A percentile compares a stretch with the other conserved stretches of the same genome.
Conservation (phyloP, 2,888 invertebrate species). For the Myopa tessellatipennis region DNA sequence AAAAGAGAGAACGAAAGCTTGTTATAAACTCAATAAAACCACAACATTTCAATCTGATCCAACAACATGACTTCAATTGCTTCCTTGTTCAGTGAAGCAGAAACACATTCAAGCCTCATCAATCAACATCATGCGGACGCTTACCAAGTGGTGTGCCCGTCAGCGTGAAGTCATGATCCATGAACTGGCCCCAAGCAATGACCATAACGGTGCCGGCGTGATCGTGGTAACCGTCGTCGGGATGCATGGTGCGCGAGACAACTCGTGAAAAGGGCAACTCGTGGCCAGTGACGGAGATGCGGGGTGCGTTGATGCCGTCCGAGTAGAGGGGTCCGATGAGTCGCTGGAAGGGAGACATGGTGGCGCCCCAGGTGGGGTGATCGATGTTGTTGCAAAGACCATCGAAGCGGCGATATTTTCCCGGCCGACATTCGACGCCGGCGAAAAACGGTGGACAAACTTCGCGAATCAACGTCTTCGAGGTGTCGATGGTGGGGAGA, state of each 20-base stretch:
- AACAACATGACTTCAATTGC: neutral
- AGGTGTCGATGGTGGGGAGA: slow-evolving; percentile 87
- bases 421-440: slow-evolving; percentile 87
- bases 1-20: neutral
- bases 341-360: slow-evolving; percentile 87
- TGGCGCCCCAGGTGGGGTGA: slow-evolving; percentile 91
- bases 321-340: slow-evolving; percentile 81
- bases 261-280: slow-evolving; percentile 84
- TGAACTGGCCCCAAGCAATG: slow-evolving; percentile 91
- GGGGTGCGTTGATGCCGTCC: slow-evolving; percentile 86
- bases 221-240: slow-evolving; percentile 92
- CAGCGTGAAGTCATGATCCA: slow-evolving; percentile 93
- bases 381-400: slow-evolving; percentile 90
- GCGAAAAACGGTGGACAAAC: slow-evolving; percentile 89
- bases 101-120: neutral
- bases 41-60: neutral
- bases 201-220: slow-evolving; percentile 94
- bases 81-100: neutral
- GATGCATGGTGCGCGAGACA: slow-evolving; percentile 91
- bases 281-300: slow-evolving; percentile 81
- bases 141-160: slow-evolving; percentile 89
- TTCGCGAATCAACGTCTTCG: slow-evolving; percentile 85
- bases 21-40: neutral
- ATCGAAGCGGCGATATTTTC: slow-evolving; percentile 87
- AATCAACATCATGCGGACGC: slow-evolving; percentile 44